These are phyloP conservation scores for Merodon equestris DNA, from an alignment of 2,888 invertebrate genomes.

Conservation along the genomic window DNA sequence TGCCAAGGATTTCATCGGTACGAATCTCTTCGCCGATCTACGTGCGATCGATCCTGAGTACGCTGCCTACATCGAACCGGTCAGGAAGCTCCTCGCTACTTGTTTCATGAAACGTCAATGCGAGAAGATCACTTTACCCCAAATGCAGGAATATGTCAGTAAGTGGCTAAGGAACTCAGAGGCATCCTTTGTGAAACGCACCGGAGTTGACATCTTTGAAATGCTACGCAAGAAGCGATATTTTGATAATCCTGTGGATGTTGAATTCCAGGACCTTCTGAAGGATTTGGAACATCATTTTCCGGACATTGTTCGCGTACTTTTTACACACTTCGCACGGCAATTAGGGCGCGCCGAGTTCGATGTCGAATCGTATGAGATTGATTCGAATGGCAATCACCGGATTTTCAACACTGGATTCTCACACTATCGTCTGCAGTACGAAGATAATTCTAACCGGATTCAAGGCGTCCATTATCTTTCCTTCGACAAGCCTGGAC, in stretches of 20 bases:
- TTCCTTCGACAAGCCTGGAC: background rate
- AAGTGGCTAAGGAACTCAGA: constrained; percentile 12
- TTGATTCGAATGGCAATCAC: constrained; percentile 64
- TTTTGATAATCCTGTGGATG: constrained; percentile 16
- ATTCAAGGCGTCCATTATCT: constrained; percentile 9
- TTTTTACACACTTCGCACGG: constrained; percentile 27
- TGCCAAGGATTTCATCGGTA: constrained; percentile 5
- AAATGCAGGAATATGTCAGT: constrained; percentile 9
- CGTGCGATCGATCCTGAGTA: constrained; percentile 10
- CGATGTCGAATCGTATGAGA: constrained; percentile 48
- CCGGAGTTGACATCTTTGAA: constrained; percentile 28
- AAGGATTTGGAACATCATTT: constrained; percentile 2
- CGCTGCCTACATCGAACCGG: constrained; percentile 2
- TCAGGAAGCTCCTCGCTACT: constrained; percentile 23
- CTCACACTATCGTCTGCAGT: constrained; percentile 32
- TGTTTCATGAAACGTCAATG: constrained; percentile 24
- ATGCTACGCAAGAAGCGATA: constrained; percentile 25
- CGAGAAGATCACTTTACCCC: background rate
- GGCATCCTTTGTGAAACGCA: background rate
- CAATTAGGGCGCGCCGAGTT: constrained; percentile 38
- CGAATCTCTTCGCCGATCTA: constrained; percentile 17
- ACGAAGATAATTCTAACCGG: constrained; percentile 35
- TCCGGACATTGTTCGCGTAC: constrained; percentile 24
- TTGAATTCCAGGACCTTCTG: constrained; percentile 16
- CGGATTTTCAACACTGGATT: constrained; percentile 51